Base-by-base conservation (phyloP, 2,113 vertebrate species). In the Malurus alboscapulatus region DNA sequence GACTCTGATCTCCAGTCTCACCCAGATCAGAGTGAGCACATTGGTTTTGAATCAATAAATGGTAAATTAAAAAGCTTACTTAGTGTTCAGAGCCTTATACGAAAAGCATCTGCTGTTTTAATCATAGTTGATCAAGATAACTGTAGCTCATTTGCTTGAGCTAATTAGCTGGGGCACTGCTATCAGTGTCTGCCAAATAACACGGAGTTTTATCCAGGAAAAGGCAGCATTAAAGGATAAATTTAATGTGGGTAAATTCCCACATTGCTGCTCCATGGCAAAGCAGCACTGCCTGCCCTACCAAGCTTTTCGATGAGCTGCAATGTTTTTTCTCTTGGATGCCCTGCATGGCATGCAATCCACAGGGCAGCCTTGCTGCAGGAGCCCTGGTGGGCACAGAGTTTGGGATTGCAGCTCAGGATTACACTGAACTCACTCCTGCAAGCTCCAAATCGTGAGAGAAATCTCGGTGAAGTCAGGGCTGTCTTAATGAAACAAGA, bases 251-350 rank as follows among this genome's bases (percentile, higher is more conserved):
- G 30, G 51, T 71, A 38, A 66, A 84, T 51, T n/a, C 27, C 40
- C 42, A 12, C 8, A 4, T 24, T 2, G 6, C 30, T 40, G 10
- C 2, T 50, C 47, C 3, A 2, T 11, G n/a, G 13, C 14, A 38
- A 36, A 65, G 48, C 2, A 61, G 3, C n/a, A 6, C 1, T 47
- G 42, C 42, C 38, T 75, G 65, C 6, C 4, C 55, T 75, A 1
- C 7, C 32, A 55, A 34, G 21, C 29, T 51, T 18, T 67, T 32
- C 8, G 18, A 17, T 0, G 17, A 83, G 50, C 45, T 68, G 11
- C 9, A 26, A 1, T 29, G 3, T 10, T 73, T 48, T 22, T 21
- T 13, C 36, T 45, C 10, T 53, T 45, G 26, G 19, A 7, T 48
- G 45, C 8, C 12, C 6, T 7, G 7, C 4, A 1, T 17, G 51